phyloP scores from a whole-genome alignment of 1,140 invertebrate species.

The Drosophila ohnishii region DNA sequence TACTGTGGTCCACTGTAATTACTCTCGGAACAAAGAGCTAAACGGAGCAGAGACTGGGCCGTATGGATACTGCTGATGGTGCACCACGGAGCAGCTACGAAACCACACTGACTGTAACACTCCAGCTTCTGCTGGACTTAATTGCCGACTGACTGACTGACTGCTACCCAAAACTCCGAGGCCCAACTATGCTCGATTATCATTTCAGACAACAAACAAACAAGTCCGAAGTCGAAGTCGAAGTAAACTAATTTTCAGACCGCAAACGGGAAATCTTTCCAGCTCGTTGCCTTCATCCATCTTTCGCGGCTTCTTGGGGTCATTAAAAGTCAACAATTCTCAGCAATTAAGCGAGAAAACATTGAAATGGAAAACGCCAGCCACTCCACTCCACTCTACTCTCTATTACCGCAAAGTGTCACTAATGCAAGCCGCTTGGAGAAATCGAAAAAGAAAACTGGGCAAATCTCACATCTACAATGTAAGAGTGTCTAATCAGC shows the following conservation, averaged over 20 bases:
- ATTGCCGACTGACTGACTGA: conserved; percentile 24
- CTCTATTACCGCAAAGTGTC: conserved; percentile 32
- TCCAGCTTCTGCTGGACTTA: conserved; percentile 25
- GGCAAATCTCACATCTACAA: neutral
- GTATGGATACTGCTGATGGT: conserved; percentile 8
- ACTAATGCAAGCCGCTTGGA: conserved; percentile 20
- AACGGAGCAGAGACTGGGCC: conserved; percentile 14
- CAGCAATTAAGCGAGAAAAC: conserved; percentile 41
- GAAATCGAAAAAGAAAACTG: conserved; percentile 30
- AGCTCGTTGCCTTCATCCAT: conserved; percentile 18
- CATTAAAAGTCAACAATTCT: conserved; percentile 36
- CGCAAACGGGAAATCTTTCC: conserved; percentile 32
- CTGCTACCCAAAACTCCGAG: conserved; percentile 32
- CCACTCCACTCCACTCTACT: neutral
- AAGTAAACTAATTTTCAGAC: conserved; percentile 35
- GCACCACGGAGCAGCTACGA: conserved; percentile 25
- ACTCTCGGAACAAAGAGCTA: conserved; percentile 10
- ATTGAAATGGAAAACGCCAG: conserved; percentile 39
- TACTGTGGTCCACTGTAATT: conserved; percentile 36
- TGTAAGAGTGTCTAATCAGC: conserved; percentile 6
- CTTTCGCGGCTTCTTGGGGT: conserved; percentile 14
- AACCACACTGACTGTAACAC: conserved; percentile 35
- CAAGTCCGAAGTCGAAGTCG: conserved; percentile 11
- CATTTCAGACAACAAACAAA: conserved; percentile 29
- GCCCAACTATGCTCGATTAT: conserved; percentile 44